Base-by-base conservation (phyloP, 37 sponge, comb jelly and placozoan species). In the Haliclona indistincta region DNA sequence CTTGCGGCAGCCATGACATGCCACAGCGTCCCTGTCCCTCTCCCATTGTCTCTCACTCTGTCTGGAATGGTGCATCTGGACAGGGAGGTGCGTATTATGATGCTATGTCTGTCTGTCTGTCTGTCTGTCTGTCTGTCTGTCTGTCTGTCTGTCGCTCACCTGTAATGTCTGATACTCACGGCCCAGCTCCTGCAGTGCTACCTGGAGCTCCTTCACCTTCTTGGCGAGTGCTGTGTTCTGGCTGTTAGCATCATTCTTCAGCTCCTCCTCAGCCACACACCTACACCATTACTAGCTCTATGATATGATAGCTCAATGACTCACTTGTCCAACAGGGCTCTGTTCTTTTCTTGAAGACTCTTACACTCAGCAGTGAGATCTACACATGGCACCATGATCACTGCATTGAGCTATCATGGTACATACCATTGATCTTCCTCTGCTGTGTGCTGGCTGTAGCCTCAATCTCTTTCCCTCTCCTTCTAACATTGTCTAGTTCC, bases 41-140 rank as follows among this genome's bases (percentile, higher is more conserved):
- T 86, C 84, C 92, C 92, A 91, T 52, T 55, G 73, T 45, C 88
- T 77, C 67, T 83, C 74, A 17, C 61, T 74, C 51, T 78, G 61
- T 36, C 84, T 53, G 32, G 79, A 26, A 17, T 79, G 67, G 33
- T 68, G 30, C 1, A 86, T 64, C 81, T 71, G 13, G 7, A 63
- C 4, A 32, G 45, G 26, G 25, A 41, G 7, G 22, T 8, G 28
- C 4, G 13, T 15, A 15, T 32, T 26, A 15, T 65, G 15, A 35
- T 13, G 6, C 38, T 19, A 32, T 17, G 23, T 6, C 15, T 17
- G 17, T 36, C 42, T 17, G 17, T 19, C 52, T 60, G 10, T 28
- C 22, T 28, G 40, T 36, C 38, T 37, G 40, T 35, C 38, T 22
- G 13, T 37, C 67, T 11, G 10, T 37, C 40, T 6, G 25, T 43